phyloP scores from a whole-genome alignment of 53 echinoderm and acorn worm genomes.

The Stichopus horrens region DNA sequence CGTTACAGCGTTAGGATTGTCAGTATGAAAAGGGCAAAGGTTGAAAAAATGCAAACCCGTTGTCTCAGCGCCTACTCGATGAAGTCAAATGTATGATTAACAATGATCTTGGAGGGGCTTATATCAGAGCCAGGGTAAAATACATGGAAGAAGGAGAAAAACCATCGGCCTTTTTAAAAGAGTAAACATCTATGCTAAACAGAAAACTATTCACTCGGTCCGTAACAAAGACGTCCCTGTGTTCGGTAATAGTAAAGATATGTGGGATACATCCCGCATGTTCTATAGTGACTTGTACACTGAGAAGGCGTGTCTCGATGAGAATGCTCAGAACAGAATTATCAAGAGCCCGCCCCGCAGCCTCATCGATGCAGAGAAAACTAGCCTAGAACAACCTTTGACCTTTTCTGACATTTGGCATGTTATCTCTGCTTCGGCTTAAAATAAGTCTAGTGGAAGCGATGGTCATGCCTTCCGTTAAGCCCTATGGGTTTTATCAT shows the following conservation, averaged over 20 bases:
- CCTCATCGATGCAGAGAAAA: not conserved
- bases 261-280: not conserved
- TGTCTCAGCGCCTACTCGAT: slow-evolving; percentile 3
- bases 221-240: not conserved
- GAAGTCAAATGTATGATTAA: not conserved
- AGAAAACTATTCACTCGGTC: slow-evolving; percentile 1
- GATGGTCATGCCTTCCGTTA: slow-evolving; percentile 64
- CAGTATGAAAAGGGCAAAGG: too few species aligned
- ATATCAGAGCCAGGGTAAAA: slow-evolving; percentile 30
- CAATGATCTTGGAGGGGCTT: slow-evolving; percentile 27
- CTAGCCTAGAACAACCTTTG: slow-evolving; percentile 17
- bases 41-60: not conserved
- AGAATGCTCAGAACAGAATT: not conserved
- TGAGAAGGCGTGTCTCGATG: not conserved
- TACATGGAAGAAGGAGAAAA: slow-evolving; percentile 49
- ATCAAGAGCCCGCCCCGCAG: not conserved
- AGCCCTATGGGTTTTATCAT: slow-evolving; percentile 49
- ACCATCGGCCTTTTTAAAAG: too few species aligned
- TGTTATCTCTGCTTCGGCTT: not conserved
- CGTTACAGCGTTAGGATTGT: slow-evolving; percentile 24
- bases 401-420: slow-evolving; percentile 9
- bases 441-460: slow-evolving; percentile 57
- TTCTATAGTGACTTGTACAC: not conserved
- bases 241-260: not conserved
- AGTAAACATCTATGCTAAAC: too few species aligned